Evolutionary conservation across 2,888 invertebrate species (phyloP), one percentile per base, ranked within the genome.

Genomic region (Notodonta ziczac): DNA sequence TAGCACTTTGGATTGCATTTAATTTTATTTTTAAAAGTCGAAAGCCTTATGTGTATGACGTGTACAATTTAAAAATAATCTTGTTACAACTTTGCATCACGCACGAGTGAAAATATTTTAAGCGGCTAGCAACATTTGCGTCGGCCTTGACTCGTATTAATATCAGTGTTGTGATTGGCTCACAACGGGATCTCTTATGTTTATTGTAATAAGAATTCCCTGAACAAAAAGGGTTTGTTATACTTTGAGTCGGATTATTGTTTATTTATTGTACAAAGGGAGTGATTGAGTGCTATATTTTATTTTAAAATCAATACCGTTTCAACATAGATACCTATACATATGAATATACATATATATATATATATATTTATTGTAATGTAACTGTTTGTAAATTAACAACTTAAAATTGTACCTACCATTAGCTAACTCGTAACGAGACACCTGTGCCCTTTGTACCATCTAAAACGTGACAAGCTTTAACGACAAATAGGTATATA

Each of bases 81-180:
- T 46, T n/a, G 46, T 46, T 46, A n/a, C 46, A 46, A 65, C 55
- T 52, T 62, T 64, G 57, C 58, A 57, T 32, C 35, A n/a, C 16
- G 32, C 52, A n/a, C 16, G 32, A 52, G 39, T 57, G 9, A 63
- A 59, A 66, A 61, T 68, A 62, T 62, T 65, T 57, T 57, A 58
- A 63, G 63, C 57, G 57, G 63, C 40, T 72, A 59, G 74, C 58
- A 73, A 74, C 69, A 16, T 8, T 24, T 40, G 14, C 14, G 40
- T 5, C n/a, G 62, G 48, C 74, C 74, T 73, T 76, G 77, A 74
- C 67, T 66, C 59, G 5, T 56, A 62, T 64, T 60, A 60, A 67
- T 67, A 66, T 63, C 64, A 59, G 67, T 71, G 59, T 65, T 73
- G 63, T 62, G 76, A 69, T 67, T 66, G 58, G 61, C 61, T 62